These are phyloP conservation scores for Chrysodeixis includens DNA, from an alignment of 2,888 invertebrate species.

Conservation along the genomic window DNA sequence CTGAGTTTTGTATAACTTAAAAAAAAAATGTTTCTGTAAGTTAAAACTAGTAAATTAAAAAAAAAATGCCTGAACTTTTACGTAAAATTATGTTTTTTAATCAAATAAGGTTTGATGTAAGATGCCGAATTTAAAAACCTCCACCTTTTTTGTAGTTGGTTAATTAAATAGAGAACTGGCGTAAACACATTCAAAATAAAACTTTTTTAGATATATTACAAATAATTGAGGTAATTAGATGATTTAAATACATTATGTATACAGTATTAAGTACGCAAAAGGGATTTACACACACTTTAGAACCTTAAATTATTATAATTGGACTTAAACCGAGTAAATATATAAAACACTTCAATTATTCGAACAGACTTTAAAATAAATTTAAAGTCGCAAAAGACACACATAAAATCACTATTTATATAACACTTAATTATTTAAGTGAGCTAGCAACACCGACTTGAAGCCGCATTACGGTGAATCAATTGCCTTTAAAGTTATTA, in stretches of 20 bases:
- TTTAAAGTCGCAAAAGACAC: not conserved
- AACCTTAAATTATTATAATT: slow-evolving; percentile 3
- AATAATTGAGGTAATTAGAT: not conserved
- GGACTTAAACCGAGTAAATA: not conserved
- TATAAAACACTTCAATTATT: not conserved
- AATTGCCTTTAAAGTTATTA: not conserved
- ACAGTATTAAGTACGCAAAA: not conserved
- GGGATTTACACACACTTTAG: not conserved
- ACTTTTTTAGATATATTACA: not conserved
- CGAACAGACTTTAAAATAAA: not conserved
- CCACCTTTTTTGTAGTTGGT: too few species aligned
- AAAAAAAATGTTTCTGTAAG: too few species aligned
- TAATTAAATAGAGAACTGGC: too few species aligned
- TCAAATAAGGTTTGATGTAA: too few species aligned
- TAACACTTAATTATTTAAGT: not conserved
- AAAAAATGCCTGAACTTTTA: too few species aligned
- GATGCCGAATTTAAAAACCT: too few species aligned
- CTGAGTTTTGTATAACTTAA: too few species aligned
- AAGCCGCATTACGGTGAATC: not conserved
- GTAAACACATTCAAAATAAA: too few species aligned
- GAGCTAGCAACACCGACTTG: not conserved
- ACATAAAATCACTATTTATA: not conserved
- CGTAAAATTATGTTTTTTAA: too few species aligned
- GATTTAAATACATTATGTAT: slow-evolving; percentile 1
- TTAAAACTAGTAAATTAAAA: too few species aligned